Base-by-base conservation (phyloP, 1,140 invertebrate genomes). In the Bombus soroeensis region DNA sequence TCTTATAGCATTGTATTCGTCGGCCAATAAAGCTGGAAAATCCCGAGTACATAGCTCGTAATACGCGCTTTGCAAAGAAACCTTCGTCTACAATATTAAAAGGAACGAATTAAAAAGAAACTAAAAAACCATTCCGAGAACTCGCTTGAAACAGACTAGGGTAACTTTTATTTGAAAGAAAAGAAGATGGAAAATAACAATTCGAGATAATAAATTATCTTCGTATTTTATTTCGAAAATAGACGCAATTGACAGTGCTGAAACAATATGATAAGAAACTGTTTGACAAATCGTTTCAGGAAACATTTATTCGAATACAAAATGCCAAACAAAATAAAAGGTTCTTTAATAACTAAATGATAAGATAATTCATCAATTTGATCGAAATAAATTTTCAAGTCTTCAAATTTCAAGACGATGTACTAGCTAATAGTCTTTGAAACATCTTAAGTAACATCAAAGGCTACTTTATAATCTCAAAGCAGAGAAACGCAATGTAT, bases 241-340 rank as follows among this genome's bases (percentile, higher is more conserved):
- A 22, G 18, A 22, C 6, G 18, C 47, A 8, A 18, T 22, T 8
- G 6, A 53, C 18, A 53, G 47, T 6, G 18, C 18, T 2, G 47
- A 62, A 28, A n/a, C 28, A 12, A n/a, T n/a, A n/a, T 10, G 0
- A n/a, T n/a, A 0, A n/a, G 28, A n/a, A 62, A n/a, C 12, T n/a
- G 28, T 5, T 53, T 22, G 18, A 53, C 5, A 8, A 53, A 53
- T 53, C 47, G 0, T 53, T 53, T 53, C 18, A 53, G 5, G 18
- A 53, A 22, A 0, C 47, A 8, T 53, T 53, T 53, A 0, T 53
- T 53, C 59, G n/a, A n/a, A 13, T 2, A n/a, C 28, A 59, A 28
- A 59, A 28, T 28, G 25, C 25, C 18, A 28, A 59, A 59, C 2
- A 3, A 28, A n/a, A 13, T 62, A n/a, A n/a, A 28, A 13, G 1